Evolutionary conservation across 2,888 invertebrate species (phyloP), one percentile per base, ranked within the genome.

Genomic region (Syrphus vitripennis): DNA sequence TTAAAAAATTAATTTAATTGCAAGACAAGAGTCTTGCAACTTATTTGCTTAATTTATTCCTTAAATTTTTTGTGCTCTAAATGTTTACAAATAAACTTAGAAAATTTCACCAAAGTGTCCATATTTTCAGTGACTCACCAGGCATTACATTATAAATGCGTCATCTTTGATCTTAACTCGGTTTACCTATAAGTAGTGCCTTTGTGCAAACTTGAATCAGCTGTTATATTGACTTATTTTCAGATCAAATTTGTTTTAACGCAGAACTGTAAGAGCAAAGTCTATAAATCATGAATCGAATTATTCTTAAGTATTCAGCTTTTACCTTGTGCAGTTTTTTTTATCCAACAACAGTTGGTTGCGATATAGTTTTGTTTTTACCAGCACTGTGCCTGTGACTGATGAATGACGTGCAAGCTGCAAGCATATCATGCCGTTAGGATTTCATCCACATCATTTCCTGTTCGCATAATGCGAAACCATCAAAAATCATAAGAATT

Each of bases 321-420:
- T 21, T 14, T 63, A n/a, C n/a, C n/a, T 55, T 42, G 16, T 55
- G 31, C 34, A 21, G 19, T 50, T 55, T 48, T 31, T n/a, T 24
- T 61, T 45, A 29, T 63, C 45, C 74, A 65, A 10, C 74, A 65
- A 10, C 29, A 45, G 67, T 29, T 34, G 65, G 26, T 71, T 1
- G 16, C 42, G 70, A 40, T 71, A 1, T 19, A 40, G 37, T 67
- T 21, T 10, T 34, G 34, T 57, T 19, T 57, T 57, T 3, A n/a
- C n/a, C n/a, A n/a, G n/a, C n/a, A n/a, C n/a, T n/a, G n/a, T n/a
- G 7, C 21, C 50, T 14, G 10, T 31, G 48, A 10, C 75, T 80
- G 84, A 84, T 77, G 78, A 55, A 72, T 80, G 84, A 77, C 59
- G 76, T 84, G 84, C 80, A 84, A 84, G 84, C 76, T 84, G 84